phyloP scores from a whole-genome alignment of 2,797 vertebrate species.

The Acipenser oxyrinchus region DNA sequence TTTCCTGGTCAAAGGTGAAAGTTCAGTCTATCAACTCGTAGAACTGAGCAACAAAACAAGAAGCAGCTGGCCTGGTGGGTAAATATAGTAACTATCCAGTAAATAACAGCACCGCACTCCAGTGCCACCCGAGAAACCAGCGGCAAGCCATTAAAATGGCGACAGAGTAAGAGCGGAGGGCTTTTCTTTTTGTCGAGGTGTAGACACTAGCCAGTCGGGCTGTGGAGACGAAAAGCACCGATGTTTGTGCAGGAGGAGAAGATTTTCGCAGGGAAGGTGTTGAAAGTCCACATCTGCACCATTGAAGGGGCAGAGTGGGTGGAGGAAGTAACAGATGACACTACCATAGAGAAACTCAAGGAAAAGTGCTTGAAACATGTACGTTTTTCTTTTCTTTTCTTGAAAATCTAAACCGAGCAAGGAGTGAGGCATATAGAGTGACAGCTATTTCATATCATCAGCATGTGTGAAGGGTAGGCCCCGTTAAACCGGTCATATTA shows the following conservation, averaged over 20 bases:
- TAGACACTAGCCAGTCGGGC: constrained; percentile 27
- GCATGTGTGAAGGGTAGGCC: constrained; percentile 20
- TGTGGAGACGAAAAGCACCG: constrained; percentile 9
- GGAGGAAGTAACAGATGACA: constrained; percentile 88
- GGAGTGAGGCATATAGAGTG: neutral
- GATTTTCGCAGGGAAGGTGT: constrained; percentile 83
- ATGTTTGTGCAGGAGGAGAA: constrained; percentile 99
- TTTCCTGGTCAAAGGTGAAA: constrained; percentile 40
- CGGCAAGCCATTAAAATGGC: constrained; percentile 34
- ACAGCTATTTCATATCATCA: neutral
- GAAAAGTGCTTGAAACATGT: constrained; percentile 94
- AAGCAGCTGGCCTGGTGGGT: constrained; percentile 29
- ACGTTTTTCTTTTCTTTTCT: constrained; percentile 32
- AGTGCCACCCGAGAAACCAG: constrained; percentile 20
- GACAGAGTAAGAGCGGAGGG: constrained; percentile 27
- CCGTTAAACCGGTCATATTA: constrained; percentile 45
- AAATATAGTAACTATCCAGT: constrained; percentile 24
- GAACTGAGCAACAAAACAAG: constrained; percentile 45
- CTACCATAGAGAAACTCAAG: constrained; percentile 87
- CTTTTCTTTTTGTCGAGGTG: constrained; percentile 3
- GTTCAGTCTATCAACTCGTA: constrained; percentile 36
- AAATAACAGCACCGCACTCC: constrained; percentile 5
- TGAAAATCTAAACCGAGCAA: neutral
- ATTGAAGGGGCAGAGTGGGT: constrained; percentile 90
- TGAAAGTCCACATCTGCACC: constrained; percentile 87